Conservation (phyloP, 2,797 vertebrate species). For the Pterois miles region DNA sequence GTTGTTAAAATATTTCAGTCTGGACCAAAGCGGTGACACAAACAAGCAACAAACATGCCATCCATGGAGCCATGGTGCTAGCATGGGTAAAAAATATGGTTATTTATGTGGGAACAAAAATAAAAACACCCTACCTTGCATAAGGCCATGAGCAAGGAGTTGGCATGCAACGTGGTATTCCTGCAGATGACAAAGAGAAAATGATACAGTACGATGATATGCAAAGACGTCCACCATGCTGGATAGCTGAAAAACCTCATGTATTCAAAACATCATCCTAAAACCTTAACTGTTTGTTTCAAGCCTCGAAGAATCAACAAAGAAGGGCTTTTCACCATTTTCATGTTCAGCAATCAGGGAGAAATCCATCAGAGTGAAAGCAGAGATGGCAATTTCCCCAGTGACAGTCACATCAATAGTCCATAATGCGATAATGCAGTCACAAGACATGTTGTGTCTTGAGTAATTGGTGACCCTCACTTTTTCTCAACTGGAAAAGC, state of each 20-base stretch:
- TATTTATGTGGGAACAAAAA: background rate
- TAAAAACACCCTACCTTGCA: background rate
- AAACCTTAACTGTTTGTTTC: conserved; percentile 8
- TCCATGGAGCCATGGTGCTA: background rate
- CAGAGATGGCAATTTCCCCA: conserved; percentile 44
- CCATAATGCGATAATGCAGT: conserved; percentile 55
- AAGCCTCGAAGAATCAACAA: conserved; percentile 13
- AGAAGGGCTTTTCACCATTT: conserved; percentile 22
- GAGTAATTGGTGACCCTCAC: conserved; percentile 40
- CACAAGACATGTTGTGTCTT: conserved; percentile 39
- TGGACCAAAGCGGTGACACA: background rate
- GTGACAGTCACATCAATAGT: conserved; percentile 46
- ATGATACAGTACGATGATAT: background rate
- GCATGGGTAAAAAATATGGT: background rate
- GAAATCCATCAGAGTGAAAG: conserved; percentile 43
- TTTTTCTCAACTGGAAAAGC: conserved; percentile 36
- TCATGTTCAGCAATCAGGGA: conserved; percentile 38
- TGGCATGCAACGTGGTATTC: background rate
- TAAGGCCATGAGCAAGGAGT: background rate
- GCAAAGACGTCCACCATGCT: background rate
- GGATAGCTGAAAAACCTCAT: background rate
- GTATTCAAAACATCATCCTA: background rate
- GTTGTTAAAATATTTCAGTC: background rate
- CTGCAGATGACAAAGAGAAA: background rate
- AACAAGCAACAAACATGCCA: background rate